Base-by-base conservation (phyloP, 2,797 vertebrate genomes). In the Gambusia yucatana region DNA sequence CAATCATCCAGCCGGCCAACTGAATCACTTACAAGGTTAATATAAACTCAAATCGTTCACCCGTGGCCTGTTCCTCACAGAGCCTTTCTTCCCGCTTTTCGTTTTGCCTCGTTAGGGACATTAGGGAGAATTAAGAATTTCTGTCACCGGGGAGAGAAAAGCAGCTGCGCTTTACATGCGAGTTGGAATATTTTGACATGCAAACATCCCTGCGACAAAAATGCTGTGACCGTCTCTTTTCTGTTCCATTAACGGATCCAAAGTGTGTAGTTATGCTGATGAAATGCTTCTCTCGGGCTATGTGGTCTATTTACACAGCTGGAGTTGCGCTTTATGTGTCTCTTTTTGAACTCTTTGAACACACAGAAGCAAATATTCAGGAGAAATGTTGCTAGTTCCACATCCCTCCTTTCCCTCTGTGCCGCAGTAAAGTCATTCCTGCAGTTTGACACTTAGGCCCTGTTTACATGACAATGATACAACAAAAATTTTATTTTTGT, bases 21-120 rank as follows among this genome's bases (percentile, higher is more conserved):
- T 76, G 78, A 75, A 78, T 86, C 81, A 83, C 88, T 88, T 80
- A 86, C 84, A 79, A 84, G 87, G 86, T 87, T 85, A 85, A 89
- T 17, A 36, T 61, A 76, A 85, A 86, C 73, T 82, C 28, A 30
- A 71, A 55, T 86, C 11, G 80, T 82, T 88, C 84, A 76, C 83
- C 87, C 86, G 69, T 82, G 76, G 74, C 76, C 81, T 77, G 79
- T 76, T 81, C 77, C 73, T 84, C 78, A 77, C 73, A 52, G 65
- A 44, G 75, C 82, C 63, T 82, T 90, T 86, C 88, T 86, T 84
- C 84, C 81, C 33, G 59, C 25, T 65, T 87, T 82, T 84, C 28
- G 88, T 90, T 91, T 77, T 74, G 82, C 80, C 83, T 89, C 77
- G 74, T 90, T 89, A 82, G 75, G 67, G 71, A 67, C 4, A 30